Evolutionary conservation across 2,888 invertebrate species (phyloP).

Genomic region (Trachelus tabidus): DNA sequence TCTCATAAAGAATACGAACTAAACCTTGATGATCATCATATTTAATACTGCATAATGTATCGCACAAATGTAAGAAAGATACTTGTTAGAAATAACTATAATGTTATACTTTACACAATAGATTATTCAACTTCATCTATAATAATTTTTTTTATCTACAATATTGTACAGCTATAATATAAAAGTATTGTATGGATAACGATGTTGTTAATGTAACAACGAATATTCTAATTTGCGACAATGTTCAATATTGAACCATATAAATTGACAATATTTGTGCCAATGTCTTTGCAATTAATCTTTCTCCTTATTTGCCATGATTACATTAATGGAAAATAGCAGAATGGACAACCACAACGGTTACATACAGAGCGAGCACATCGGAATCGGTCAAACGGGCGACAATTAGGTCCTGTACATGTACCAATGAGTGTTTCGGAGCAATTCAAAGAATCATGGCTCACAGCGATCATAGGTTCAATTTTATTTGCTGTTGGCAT

Average conservation of each 20-base stretch:
- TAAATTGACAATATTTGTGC: background rate
- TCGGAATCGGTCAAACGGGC: conserved; percentile 35
- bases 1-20: background rate
- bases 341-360: conserved; percentile 43
- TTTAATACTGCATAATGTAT: conserved; percentile 35
- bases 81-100: background rate
- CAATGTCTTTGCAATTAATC: background rate
- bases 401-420: conserved; percentile 36
- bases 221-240: background rate
- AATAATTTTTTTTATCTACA: background rate
- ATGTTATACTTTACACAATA: background rate
- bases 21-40: background rate
- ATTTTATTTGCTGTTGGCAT: conserved; percentile 75
- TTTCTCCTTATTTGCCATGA: background rate
- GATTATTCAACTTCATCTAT: background rate
- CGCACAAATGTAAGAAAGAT: conserved; percentile 46
- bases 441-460: conserved; percentile 78
- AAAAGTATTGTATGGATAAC: conserved; percentile 3
- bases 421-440: conserved; percentile 57
- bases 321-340: conserved; percentile 23
- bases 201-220: background rate
- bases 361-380: conserved; percentile 34
- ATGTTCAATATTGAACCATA: background rate
- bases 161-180: conserved; percentile 6
- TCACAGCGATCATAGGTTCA: conserved; percentile 77